Evolutionary conservation across 2,113 vertebrate species (phyloP), one percentile per base, ranked within the genome.

Genomic region (Catagonus wagneri): DNA sequence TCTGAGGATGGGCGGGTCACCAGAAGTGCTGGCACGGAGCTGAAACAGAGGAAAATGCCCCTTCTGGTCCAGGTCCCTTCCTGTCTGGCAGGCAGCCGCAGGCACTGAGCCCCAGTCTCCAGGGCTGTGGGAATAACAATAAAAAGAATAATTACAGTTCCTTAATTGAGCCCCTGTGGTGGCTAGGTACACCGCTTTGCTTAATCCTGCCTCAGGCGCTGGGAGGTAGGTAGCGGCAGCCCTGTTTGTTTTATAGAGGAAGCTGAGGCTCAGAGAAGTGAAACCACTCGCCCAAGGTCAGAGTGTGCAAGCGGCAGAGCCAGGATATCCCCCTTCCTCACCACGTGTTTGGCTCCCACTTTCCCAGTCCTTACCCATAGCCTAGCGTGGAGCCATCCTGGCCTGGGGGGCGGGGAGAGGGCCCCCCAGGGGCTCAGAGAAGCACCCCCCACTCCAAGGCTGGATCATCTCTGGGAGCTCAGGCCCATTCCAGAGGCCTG

Each of bases 251-350:
- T 94, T 95, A 75, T 79, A 83, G 97, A 98, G 97, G 97, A 97
- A 98, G 93, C 91, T 63, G 9, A 56, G 96, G 84, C 87, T 71
- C 79, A 0, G 52, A 90, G 95, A 92, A 97, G 91, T 3, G 86
- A 96, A 98, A 96, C 96, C 32, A 2, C 90, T 69, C 6, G 52
- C 91, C 81, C 96, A 92, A 94, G 96, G 97, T 92, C 89, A 91
- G 86, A 44, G 79, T 16, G 83, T 79, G 85, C 44, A 80, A 66
- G 93, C 83, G 0, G 68, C 74, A 10, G 27, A 15, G 56, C 71
- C 94, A 93, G 96, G 97, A 97, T 96, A 44, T 97, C 94, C 96
- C 93, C 65, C 96, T 97, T 94, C 96, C 94, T 96, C 29, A 0
- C 71, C 95, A 68, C 1, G 72, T 93, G 95, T 52, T 54, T 7